These are phyloP conservation scores for Porites lutea DNA, from an alignment of 64 coral and sea anemone genomes.

Conservation along the genomic window DNA sequence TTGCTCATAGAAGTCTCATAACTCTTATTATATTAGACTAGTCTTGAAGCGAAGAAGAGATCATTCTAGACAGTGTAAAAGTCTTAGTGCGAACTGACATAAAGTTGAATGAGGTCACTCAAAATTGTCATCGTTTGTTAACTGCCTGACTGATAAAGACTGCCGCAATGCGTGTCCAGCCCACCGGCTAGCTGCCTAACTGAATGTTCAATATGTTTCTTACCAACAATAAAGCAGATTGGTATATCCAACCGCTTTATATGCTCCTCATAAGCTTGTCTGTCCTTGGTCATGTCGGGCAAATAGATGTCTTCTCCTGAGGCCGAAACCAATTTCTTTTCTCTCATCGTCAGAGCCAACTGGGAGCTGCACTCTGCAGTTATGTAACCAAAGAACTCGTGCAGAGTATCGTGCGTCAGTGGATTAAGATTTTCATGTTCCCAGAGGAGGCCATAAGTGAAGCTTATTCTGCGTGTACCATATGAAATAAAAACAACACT, in stretches of 20 bases:
- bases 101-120: no score
- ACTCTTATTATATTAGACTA: no score
- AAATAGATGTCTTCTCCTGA: constrained; percentile 73
- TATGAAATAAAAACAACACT: no score
- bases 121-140: no score
- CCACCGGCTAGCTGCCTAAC: no score
- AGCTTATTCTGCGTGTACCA: constrained; percentile 24
- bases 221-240: constrained; percentile 62
- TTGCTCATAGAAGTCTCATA: no score
- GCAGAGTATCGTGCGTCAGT: constrained; percentile 54
- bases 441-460: constrained; percentile 64
- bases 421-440: constrained; percentile 62
- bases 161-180: no score
- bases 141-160: no score
- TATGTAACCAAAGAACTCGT: constrained; percentile 73
- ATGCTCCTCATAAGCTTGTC: constrained; percentile 33
- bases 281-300: constrained; percentile 24
- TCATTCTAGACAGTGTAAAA: no score
- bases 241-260: constrained; percentile 53
- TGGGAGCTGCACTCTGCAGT: constrained; percentile 23
- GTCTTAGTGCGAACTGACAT: no score
- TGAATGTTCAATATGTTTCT: constrained; percentile 7
- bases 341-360: constrained; percentile 51
- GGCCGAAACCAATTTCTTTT: constrained; percentile 45
- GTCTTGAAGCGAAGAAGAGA: no score